Base-by-base conservation (phyloP, 2,888 invertebrate genomes). In the Cybosia mesomella region DNA sequence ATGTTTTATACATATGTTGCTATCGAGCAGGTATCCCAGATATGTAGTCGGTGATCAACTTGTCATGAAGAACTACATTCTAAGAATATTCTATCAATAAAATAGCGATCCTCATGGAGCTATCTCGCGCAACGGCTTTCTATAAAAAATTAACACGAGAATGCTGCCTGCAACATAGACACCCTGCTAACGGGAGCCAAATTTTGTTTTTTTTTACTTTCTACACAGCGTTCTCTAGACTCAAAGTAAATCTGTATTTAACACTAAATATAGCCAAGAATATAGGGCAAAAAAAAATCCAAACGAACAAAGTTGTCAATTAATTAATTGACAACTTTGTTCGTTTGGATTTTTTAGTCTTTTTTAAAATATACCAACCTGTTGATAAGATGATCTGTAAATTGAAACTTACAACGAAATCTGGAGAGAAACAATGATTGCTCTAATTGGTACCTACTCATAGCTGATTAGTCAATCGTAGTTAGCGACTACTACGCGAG, bases 1-100 rank as follows among this genome's bases (percentile, higher is more conserved):
- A 72, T 70, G 67, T 70, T 65, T 70, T 53, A 28, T n/a, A 43
- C 22, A 49, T 39, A 36, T 39, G 39, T 8, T 18, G 43, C 0
- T 43, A n/a, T 49, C 49, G n/a, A 49, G 49, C 49, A 0, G n/a
- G 49, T 8, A 49, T 49, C 18, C 49, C n/a, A 43, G 7, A 0
- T 18, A n/a, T 49, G 49, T n/a, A 49, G 49, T 49, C n/a, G 15
- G 24, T 24, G 36, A 18, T 65, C 9, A 24, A 15, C 22, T 21
- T 58, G 18, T 24, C 39, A 59, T 24, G 59, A 39, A 24, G 22
- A 59, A 34, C 5, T 15, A 59, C 18, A 39, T 49, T 49, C 43
- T 43, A 43, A 15, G 0, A 43, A 43, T 18, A 43, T 18, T 43
- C 15, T 43, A 43, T 43, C 43, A 43, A 43, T 43, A 43, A 43